Conservation (phyloP, 2,797 vertebrate genomes). For the Molossus molossus region DNA sequence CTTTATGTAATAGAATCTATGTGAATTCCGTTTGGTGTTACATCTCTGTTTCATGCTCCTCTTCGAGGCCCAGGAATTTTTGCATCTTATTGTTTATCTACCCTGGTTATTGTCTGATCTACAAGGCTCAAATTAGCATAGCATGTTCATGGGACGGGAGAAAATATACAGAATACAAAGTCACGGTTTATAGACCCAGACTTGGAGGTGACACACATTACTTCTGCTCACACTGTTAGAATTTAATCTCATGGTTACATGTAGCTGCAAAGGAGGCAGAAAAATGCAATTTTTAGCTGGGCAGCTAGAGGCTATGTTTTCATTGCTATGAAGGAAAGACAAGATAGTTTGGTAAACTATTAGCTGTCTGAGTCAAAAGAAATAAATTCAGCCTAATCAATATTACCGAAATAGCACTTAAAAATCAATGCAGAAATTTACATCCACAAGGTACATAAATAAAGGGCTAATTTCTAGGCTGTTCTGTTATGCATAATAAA, state of each 20-base stretch:
- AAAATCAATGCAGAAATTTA: background rate
- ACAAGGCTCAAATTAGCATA: background rate
- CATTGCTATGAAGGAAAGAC: background rate
- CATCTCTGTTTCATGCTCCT: background rate
- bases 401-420: background rate
- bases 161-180: background rate
- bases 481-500: background rate
- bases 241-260: background rate
- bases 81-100: background rate
- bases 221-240: background rate
- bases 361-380: background rate
- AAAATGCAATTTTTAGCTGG: background rate
- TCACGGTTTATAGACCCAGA: background rate
- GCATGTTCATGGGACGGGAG: background rate
- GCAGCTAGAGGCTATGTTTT: background rate
- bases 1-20: background rate
- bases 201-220: background rate
- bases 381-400: background rate
- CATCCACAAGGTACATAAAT: background rate
- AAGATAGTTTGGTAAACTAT: background rate
- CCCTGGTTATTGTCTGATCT: background rate
- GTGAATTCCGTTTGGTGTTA: background rate
- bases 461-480: background rate
- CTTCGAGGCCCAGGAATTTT: background rate
- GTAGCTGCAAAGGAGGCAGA: background rate